Base-by-base conservation (phyloP, 2,888 invertebrate species). In the Melinaea menophilus region DNA sequence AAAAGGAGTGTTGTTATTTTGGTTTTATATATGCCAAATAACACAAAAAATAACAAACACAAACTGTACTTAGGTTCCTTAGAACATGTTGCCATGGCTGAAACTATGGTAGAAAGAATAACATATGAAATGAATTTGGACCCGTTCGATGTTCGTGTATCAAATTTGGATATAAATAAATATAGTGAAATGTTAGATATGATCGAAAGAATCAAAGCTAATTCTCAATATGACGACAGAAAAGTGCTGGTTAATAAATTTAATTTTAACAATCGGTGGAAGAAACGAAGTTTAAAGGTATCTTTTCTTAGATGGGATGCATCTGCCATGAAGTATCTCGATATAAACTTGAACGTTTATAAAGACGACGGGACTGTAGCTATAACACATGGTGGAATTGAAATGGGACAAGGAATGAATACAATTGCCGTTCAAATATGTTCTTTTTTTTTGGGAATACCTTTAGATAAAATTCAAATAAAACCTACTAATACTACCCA, bases 351-450 rank as follows among this genome's bases (percentile, higher is more conserved):
- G 41, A 90, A 94, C 0, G 92, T 97, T 63, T 95, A 93, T 75
- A 94, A 93, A 33, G 91, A 92, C 2, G 95, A 95, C 78, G 95
- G 94, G 1, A 92, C 93, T 0, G 94, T 97, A 1, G 91, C 93
- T 0, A 85, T 97, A 5, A 85, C 92, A 2, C 95, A 95, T 71
- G 94, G 94, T 12, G 95, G 95, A 2, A 87, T 94, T 37, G 95
- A 95, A 88, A 93, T 94, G 75, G 97, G 97, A 0, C 97, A 97
- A 86, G 97, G 97, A 9, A 91, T 95, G 56, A 86, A 95, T 70
- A 95, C 95, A 2, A 87, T 93, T 92, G 92, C 93, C 0, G 92
- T 92, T 4, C 95, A 95, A 87, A 92, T 93, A 2, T 81, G 85
- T 4, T 95, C 95, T 0, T 92, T 93, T 73, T 92, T 92, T 2